These are phyloP conservation scores for Threskiornis aethiopicus DNA, from an alignment of 2,797 vertebrate species.

Conservation along the genomic window DNA sequence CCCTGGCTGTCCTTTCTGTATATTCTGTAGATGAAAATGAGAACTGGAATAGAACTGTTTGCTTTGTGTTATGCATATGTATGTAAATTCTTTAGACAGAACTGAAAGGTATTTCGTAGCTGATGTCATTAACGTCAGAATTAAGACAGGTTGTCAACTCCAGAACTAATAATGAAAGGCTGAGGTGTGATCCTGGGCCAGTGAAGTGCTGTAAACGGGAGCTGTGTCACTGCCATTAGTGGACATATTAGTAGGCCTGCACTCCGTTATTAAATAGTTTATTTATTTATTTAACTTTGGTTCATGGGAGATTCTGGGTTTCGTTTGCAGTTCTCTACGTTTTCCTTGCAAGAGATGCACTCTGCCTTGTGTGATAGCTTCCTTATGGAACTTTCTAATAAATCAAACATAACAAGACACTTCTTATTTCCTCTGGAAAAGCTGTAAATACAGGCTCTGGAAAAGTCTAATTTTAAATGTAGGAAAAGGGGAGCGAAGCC, in stretches of 20 bases:
- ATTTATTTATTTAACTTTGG: background rate
- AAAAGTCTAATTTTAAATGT: constrained; percentile 43
- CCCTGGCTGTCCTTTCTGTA: background rate
- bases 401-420: constrained; percentile 19
- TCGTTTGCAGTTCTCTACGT: background rate
- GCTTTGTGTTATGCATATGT: background rate
- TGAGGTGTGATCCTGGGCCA: background rate
- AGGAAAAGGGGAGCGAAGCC: constrained; percentile 27
- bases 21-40: background rate
- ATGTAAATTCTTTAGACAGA: background rate
- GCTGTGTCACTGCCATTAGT: background rate
- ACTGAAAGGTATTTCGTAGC: background rate
- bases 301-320: background rate
- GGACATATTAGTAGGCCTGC: background rate
- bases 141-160: background rate
- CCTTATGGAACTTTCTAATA: background rate
- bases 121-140: background rate
- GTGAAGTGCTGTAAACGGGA: background rate
- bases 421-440: constrained; percentile 46
- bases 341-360: background rate
- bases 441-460: constrained; percentile 31
- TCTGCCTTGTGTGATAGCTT: background rate
- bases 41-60: background rate
- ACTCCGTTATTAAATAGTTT: background rate
- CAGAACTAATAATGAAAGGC: background rate